Evolutionary conservation across 2,797 vertebrate species (phyloP).

Genomic region (Phataginus tetradactyla): DNA sequence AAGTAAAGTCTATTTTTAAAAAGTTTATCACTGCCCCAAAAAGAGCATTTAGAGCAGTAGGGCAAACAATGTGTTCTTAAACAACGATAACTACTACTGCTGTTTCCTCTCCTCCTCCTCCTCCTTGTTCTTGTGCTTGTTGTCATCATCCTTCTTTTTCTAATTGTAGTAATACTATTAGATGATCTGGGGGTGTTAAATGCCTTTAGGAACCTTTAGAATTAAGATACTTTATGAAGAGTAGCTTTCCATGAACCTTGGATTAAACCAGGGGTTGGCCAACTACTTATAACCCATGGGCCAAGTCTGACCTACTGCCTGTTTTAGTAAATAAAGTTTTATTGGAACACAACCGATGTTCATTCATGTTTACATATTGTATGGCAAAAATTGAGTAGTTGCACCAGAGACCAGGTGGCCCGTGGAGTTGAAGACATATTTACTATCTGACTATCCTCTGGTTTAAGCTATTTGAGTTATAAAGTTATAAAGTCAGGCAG

Average conservation of each 20-base stretch:
- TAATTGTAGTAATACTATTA: neutral
- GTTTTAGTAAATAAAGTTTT: constrained; percentile 29
- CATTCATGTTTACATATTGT: neutral
- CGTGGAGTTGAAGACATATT: neutral
- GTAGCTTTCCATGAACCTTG: neutral
- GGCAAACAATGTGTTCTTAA: neutral
- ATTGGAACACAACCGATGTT: neutral
- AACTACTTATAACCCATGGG: neutral
- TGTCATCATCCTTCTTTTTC: neutral
- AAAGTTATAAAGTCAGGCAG: neutral
- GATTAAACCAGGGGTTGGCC: neutral
- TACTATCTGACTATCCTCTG: neutral
- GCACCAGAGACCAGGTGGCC: neutral
- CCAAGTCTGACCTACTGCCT: neutral
- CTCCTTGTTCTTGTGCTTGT: neutral
- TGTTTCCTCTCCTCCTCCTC: neutral
- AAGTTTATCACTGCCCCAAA: neutral
- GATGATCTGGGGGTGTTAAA: neutral
- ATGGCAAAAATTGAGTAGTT: neutral
- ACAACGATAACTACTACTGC: neutral
- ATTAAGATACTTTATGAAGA: neutral
- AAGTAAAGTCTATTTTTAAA: neutral
- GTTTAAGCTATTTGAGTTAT: neutral
- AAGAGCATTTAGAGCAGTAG: neutral
- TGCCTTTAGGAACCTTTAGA: neutral